Percentiles rank a stretch among this genome's conserved stretches.
phyloP scores from a whole-genome alignment of 2,797 vertebrate species.

The Clarias pachynema region DNA sequence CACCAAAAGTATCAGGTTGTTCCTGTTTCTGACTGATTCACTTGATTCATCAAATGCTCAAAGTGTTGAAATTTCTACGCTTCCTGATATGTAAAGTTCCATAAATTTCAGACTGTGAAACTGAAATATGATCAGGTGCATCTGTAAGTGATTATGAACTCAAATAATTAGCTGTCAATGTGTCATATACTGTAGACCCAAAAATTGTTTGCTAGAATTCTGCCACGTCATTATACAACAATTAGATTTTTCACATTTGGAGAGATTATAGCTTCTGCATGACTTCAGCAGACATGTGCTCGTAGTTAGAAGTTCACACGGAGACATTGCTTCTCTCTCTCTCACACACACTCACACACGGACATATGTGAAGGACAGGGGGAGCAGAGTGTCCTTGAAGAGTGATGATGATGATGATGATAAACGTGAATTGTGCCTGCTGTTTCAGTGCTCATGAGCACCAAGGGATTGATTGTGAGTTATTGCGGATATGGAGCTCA shows the following conservation, averaged over 20 bases:
- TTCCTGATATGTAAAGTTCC: background rate
- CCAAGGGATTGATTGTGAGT: constrained; percentile 8
- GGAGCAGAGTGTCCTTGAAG: background rate
- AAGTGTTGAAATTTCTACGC: too few species aligned
- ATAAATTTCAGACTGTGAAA: background rate
- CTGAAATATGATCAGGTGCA: background rate
- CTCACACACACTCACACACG: background rate
- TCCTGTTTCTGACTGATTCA: background rate
- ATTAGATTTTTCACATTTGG: too few species aligned
- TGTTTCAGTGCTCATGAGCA: background rate
- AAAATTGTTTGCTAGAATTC: too few species aligned
- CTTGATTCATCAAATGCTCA: background rate
- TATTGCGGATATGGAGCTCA: background rate
- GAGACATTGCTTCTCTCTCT: background rate
- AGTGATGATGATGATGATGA: background rate
- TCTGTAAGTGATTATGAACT: too few species aligned
- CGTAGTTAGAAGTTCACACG: background rate
- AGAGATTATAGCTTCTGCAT: too few species aligned
- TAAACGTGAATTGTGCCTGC: background rate
- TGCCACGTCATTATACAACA: too few species aligned
- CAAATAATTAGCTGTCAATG: too few species aligned
- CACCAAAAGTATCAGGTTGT: background rate
- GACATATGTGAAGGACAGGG: background rate
- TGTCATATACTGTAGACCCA: too few species aligned
- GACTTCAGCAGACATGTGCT: background rate